Evolutionary conservation across 2,888 invertebrate species (phyloP).

Genomic region (Caenorhabditis sp.): DNA sequence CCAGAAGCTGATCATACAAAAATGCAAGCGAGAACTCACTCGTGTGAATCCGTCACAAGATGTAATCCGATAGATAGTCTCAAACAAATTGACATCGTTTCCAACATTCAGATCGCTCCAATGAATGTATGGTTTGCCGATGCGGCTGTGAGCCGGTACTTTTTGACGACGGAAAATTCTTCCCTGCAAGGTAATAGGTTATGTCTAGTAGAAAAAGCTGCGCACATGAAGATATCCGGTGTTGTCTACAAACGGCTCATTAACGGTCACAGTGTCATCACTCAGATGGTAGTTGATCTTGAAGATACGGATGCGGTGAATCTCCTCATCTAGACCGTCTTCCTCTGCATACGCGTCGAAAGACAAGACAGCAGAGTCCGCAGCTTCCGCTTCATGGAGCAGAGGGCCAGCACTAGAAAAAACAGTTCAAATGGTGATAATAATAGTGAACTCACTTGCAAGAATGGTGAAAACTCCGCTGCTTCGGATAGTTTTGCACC

Average conservation of each 20-base stretch:
- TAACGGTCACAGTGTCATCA: constrained; percentile 59
- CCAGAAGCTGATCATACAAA: no score
- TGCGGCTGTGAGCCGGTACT: constrained; percentile 47
- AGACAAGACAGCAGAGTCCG: constrained; percentile 49
- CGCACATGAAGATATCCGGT: constrained; percentile 58
- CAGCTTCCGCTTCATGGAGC: constrained; percentile 50
- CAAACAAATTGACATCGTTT: constrained; percentile 62
- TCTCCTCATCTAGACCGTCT: constrained; percentile 59
- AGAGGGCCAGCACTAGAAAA: constrained; percentile 49
- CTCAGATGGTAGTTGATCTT: constrained; percentile 61
- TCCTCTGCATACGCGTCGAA: constrained; percentile 64
- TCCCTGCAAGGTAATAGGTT: constrained; percentile 14
- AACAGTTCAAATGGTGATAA: neutral
- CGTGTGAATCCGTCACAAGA: constrained; percentile 59
- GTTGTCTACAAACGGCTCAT: constrained; percentile 63
- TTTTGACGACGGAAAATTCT: constrained; percentile 62
- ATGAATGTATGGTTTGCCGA: constrained; percentile 59
- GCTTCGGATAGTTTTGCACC: constrained; percentile 48
- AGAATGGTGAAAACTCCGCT: constrained; percentile 38
- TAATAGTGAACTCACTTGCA: constrained; percentile 40
- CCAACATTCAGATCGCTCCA: constrained; percentile 67
- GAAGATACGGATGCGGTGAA: constrained; percentile 60
- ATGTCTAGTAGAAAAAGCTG: neutral
- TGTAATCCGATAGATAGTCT: constrained; percentile 60
- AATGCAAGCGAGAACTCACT: no score